Percentiles rank a stretch among this genome's conserved stretches.
phyloP scores from a whole-genome alignment of 2,888 invertebrate species.

The Saturnia pavonia region DNA sequence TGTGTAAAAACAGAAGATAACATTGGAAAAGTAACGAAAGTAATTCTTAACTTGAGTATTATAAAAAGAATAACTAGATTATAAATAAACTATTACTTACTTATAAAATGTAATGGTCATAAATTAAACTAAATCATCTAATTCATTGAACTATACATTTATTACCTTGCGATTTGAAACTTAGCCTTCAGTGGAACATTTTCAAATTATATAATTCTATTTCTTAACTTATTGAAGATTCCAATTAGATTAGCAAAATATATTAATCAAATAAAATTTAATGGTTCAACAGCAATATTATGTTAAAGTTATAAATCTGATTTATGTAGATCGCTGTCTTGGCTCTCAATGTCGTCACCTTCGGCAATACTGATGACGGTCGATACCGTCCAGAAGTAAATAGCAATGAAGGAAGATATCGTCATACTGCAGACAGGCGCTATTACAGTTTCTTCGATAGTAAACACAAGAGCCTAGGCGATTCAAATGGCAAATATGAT shows the following conservation, averaged over 20 bases:
- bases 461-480: conserved; percentile 38
- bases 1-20: too few species aligned
- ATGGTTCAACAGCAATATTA: not conserved
- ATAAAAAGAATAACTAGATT: too few species aligned
- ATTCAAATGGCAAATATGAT: conserved; percentile 51
- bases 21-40: too few species aligned
- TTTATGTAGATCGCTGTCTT: conserved; percentile 43
- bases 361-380: conserved; percentile 56
- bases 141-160: not conserved
- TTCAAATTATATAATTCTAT: not conserved
- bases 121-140: not conserved
- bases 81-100: not conserved
- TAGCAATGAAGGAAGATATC: conserved; percentile 59
- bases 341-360: conserved; percentile 44
- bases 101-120: not conserved
- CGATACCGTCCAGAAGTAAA: conserved; percentile 67
- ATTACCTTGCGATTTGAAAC: not conserved
- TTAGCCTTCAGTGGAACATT: not conserved
- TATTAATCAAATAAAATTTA: conserved; percentile 13
- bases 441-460: conserved; percentile 37
- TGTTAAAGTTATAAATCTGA: conserved; percentile 16
- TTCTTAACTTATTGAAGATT: conserved; percentile 9
- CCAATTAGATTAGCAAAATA: not conserved
- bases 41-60: too few species aligned
- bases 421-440: conserved; percentile 45